Percentiles rank a stretch among this genome's conserved stretches.
These are phyloP conservation scores for Hirudo medicinalis DNA, from an alignment of 1,140 invertebrate genomes.

Conservation along the genomic window DNA sequence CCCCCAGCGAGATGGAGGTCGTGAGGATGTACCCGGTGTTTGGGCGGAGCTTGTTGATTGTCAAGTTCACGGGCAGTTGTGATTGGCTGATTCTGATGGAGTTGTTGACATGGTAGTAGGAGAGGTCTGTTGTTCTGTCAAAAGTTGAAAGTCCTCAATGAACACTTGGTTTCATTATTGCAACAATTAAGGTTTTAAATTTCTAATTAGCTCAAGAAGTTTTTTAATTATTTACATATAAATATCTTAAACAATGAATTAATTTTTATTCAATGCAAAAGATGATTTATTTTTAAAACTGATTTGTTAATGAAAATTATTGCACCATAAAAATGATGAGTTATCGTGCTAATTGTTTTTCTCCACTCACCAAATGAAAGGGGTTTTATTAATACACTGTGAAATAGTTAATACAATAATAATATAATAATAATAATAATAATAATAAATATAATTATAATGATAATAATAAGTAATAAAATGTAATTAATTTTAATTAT, in stretches of 20 bases:
- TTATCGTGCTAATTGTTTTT: not conserved
- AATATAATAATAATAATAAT: no score
- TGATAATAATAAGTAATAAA: no score
- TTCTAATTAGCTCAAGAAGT: not conserved
- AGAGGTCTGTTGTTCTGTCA: not conserved
- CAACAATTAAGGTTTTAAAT: not conserved
- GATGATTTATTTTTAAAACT: no score
- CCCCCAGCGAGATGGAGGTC: not conserved
- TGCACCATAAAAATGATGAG: not conserved
- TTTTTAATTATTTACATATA: not conserved
- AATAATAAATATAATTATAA: no score
- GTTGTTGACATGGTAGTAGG: constrained; percentile 4
- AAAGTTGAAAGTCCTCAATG: not conserved
- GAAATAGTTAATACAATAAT: no score
- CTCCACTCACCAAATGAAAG: no score
- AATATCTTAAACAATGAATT: not conserved
- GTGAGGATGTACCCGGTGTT: not conserved
- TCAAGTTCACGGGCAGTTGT: not conserved
- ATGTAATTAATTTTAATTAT: no score
- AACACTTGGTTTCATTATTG: not conserved
- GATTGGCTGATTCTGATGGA: not conserved
- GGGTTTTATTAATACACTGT: no score
- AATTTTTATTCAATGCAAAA: no score
- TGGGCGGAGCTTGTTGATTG: not conserved
- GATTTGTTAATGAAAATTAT: not conserved